Evolutionary conservation across 2,113 vertebrate genomes (phyloP).

Genomic region (Lagenorhynchus albirostris): DNA sequence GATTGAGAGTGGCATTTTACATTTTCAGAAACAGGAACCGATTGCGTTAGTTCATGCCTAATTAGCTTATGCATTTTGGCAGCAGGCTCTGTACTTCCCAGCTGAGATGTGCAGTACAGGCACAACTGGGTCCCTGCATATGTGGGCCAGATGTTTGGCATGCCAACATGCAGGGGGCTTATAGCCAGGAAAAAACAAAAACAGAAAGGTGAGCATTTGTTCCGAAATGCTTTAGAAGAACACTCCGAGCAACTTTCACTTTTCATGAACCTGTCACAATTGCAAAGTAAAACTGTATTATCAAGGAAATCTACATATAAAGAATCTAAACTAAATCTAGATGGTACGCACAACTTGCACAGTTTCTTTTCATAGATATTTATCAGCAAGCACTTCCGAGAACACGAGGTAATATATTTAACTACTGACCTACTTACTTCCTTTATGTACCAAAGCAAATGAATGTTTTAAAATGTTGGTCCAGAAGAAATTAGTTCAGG

Average conservation of each 20-base stretch:
- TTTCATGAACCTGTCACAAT: background rate
- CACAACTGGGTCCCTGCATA: background rate
- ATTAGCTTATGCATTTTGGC: conserved; percentile 24
- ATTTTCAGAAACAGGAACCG: conserved; percentile 1
- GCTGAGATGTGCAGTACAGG: background rate
- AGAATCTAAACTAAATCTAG: background rate
- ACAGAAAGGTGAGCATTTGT: background rate
- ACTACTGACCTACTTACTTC: background rate
- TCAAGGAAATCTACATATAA: background rate
- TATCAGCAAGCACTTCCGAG: background rate
- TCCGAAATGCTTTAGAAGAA: background rate
- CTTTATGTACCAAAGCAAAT: background rate
- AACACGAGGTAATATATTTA: background rate
- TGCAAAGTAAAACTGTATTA: background rate
- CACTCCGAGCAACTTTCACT: background rate
- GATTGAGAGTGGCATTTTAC: conserved; percentile 12
- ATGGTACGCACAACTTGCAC: accelerated
- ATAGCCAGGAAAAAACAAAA: accelerated
- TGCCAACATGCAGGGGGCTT: accelerated
- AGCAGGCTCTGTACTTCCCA: background rate
- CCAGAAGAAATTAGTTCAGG: background rate
- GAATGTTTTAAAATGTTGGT: background rate
- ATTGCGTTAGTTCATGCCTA: background rate
- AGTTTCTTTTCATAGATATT: too few species aligned
- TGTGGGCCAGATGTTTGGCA: background rate